Base-by-base conservation (phyloP, 2,797 vertebrate genomes). In the Sebastolobus alascanus region DNA sequence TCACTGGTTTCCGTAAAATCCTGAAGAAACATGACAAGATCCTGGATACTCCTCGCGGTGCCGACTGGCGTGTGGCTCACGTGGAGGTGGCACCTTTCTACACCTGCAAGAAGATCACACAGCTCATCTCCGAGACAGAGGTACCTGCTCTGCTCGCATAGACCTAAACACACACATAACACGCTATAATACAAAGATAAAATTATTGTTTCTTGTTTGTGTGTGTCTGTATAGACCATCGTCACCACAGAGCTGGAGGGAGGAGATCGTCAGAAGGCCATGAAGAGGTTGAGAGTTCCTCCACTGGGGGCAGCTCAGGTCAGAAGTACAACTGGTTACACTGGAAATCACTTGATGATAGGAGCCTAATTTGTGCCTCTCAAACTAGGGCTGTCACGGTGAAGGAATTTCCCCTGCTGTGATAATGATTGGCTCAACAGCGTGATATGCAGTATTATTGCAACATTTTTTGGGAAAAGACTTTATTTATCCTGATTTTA, bases 11-110 rank as follows among this genome's bases (percentile, higher is more conserved):
- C 94, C 97, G 98, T 82, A 99, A 99, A 94, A 99, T 99, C 92
- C 95, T 99, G 76, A 99, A 99, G 96, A 99, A 99, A 80, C 98
- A 99, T 96, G 98, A 99, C 93, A 99, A 99, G 95, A 98, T 99
- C 90, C 97, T 99, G 95, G 98, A 99, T 86, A 99, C 98, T 0
- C 13, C 92, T 1, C 97, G 98, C 14, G 98, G 98, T 16, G 98
- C 97, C 0, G 98, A 99, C 90, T 99, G 98, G 98, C 95, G 98
- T 3, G 98, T 99, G 92, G 96, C 94, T 65, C 98, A 99, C 27
- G 98, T 99, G 86, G 98, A 99, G 90, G 98, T 99, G 93, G 98
- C 98, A 1, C 97, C 98, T 16, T 99, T 99, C 94, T 99, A 99
- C 93, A 99, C 96, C 61, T 99, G 98, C 97, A 99, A 99, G 93